Percentiles rank a stretch among this genome's conserved stretches.
These are phyloP conservation scores for Adela reaumurella DNA, from an alignment of 2,888 invertebrate species.

Conservation along the genomic window DNA sequence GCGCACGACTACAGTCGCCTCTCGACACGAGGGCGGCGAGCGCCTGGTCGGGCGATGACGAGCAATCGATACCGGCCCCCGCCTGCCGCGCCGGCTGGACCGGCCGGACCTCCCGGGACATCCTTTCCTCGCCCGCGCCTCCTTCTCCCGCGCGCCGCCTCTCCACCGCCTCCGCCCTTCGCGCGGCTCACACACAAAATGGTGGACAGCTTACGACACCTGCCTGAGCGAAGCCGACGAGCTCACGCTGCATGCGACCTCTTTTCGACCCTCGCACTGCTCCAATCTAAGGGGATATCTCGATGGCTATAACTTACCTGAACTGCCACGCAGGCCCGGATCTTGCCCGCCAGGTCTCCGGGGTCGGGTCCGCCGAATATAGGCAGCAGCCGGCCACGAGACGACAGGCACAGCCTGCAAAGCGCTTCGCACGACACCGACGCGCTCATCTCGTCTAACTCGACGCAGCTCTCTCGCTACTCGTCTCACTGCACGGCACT, in stretches of 20 bases:
- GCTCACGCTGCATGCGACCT: slow-evolving; percentile 38
- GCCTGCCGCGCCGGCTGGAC: slow-evolving; percentile 30
- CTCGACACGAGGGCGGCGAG: slow-evolving; percentile 39
- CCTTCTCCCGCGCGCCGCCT: slow-evolving; percentile 4
- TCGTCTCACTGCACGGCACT: slow-evolving; percentile 43
- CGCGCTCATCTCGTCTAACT: slow-evolving; percentile 48
- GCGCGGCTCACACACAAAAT: slow-evolving; percentile 37
- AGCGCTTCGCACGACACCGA: slow-evolving; percentile 13
- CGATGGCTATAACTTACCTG: slow-evolving; percentile 52
- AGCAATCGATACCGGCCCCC: slow-evolving; percentile 50
- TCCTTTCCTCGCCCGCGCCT: slow-evolving; percentile 35
- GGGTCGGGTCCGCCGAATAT: slow-evolving; percentile 56
- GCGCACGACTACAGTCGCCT: slow-evolving; percentile 44
- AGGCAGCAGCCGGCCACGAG: slow-evolving; percentile 58
- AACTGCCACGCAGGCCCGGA: slow-evolving; percentile 61
- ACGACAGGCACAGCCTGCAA: slow-evolving; percentile 62
- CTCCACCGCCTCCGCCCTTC: slow-evolving; percentile 1
- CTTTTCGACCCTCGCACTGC: slow-evolving; percentile 30
- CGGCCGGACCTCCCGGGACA: slow-evolving; percentile 45
- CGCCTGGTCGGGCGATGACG: slow-evolving; percentile 47
- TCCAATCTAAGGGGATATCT: slow-evolving; percentile 25
- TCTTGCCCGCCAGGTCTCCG: slow-evolving; percentile 59
- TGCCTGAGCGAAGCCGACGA: slow-evolving; percentile 38
- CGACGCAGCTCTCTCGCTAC: slow-evolving; percentile 54
- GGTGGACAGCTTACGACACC: slow-evolving; percentile 60